phyloP scores from a whole-genome alignment of 2,888 invertebrate species.

The Gortyna flavago region DNA sequence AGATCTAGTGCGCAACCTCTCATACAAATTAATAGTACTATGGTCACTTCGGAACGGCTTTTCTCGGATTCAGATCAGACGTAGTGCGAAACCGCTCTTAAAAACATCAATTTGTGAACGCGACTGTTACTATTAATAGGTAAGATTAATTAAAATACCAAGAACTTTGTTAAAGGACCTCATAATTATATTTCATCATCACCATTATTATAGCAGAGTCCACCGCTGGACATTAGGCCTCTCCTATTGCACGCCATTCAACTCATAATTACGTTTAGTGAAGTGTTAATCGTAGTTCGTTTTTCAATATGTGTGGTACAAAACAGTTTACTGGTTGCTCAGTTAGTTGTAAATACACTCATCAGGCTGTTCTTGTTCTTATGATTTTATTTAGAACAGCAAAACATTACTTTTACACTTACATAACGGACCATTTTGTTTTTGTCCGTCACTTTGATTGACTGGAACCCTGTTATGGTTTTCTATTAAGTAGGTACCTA shows the following conservation, averaged over 20 bases:
- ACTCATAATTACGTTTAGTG: neutral
- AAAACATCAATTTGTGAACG: slow-evolving; percentile 5
- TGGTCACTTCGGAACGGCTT: too few relatives aligned
- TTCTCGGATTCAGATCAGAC: too few relatives aligned
- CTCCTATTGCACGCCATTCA: neutral
- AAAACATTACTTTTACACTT: too few relatives aligned
- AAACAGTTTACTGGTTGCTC: neutral
- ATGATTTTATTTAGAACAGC: neutral
- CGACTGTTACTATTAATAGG: neutral
- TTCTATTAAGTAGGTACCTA: slow-evolving; percentile 11
- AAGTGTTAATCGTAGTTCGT: slow-evolving; percentile 7
- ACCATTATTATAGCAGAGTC: neutral
- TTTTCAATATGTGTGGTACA: neutral
- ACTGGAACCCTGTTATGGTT: neutral
- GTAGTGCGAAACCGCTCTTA: too few relatives aligned
- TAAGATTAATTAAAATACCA: slow-evolving; percentile 10
- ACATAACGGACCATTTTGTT: neutral
- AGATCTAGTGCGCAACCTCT: too few relatives aligned
- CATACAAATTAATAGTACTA: too few relatives aligned
- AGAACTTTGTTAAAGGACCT: slow-evolving; percentile 2
- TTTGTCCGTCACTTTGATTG: slow-evolving; percentile 1
- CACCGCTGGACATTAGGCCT: neutral
- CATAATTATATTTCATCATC: neutral
- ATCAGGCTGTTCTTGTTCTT: neutral
- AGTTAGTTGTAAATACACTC: neutral